Evolutionary conservation across 1,140 invertebrate species (phyloP), one percentile per base, ranked within the genome.

Genomic region (Cecropterus lyciades): DNA sequence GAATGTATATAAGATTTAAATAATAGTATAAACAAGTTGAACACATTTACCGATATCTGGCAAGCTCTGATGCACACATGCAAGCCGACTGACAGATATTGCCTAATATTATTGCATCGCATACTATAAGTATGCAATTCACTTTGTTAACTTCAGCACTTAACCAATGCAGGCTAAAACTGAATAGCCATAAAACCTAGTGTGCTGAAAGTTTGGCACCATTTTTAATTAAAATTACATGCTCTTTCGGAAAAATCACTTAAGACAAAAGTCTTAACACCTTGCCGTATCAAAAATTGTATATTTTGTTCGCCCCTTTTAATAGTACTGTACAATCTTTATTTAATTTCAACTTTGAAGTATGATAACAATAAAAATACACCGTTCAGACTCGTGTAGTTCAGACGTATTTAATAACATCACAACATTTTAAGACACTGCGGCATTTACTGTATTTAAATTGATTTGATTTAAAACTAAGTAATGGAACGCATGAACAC

Each of bases 381-480:
- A 49, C 46, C 30, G 15, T 15, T 62, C 46, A 24, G 27, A 45
- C 59, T 62, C 59, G 59, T 62, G 51, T 27, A 51, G 20, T 51
- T 40, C n/a, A 40, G 37, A 40, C 37, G 37, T 40, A 40, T 40
- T 40, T 40, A 40, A 20, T 57, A 57, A 57, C 55, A 57, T 62
- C 59, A 49, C 46, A 62, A 62, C 46, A 51, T 51, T 51, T 62
- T 56, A 62, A 62, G 59, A 62, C 59, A 62, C 59, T 62, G 46
- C 46, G 30, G 59, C 43, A 40, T 62, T 37, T 51, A 51, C 43
- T 60, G 46, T 48, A 60, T 46, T 33, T 33, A 6, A 33, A 9
- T 20, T 24, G 10, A 45, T 24, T 45, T 57, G 27, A 7, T 1
- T 30, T 40, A 62, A 52, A 53, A 14, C 48, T 51, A 63, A 63